phyloP scores from a whole-genome alignment of 2,888 invertebrate species.

The Cosmopolites sordidus region DNA sequence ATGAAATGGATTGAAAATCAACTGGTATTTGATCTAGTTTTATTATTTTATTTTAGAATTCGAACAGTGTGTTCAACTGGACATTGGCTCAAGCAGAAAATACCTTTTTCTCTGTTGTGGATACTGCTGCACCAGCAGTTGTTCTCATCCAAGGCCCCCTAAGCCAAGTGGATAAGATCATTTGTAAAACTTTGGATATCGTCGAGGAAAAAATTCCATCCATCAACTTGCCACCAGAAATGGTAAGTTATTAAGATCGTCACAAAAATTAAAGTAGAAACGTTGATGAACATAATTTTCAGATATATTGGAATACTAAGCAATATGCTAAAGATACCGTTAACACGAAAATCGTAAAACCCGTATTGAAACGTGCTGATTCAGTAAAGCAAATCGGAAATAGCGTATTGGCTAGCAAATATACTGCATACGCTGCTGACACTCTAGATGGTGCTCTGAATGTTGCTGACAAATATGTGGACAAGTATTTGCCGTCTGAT shows the following conservation, averaged over 20 bases:
- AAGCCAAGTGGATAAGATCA: constrained; percentile 65
- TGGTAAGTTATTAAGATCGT: constrained; percentile 56
- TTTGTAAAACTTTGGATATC: constrained; percentile 79
- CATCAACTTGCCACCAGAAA: constrained; percentile 77
- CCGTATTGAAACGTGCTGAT: constrained; percentile 73
- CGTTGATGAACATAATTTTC: constrained; percentile 28
- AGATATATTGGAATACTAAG: constrained; percentile 79
- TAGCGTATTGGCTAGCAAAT: constrained; percentile 64
- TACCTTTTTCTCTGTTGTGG: constrained; percentile 67
- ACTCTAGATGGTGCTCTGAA: constrained; percentile 71
- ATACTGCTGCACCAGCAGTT: constrained; percentile 70
- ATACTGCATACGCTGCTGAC: constrained; percentile 70
- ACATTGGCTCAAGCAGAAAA: constrained; percentile 71
- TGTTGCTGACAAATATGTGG: constrained; percentile 76
- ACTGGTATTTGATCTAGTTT: background rate
- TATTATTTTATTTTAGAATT: constrained; percentile 51
- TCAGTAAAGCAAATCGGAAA: constrained; percentile 76
- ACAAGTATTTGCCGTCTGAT: constrained; percentile 72
- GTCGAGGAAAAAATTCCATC: constrained; percentile 81
- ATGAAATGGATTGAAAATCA: background rate
- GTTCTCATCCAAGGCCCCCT: constrained; percentile 70
- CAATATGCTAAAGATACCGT: constrained; percentile 59
- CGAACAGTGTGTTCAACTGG: constrained; percentile 71
- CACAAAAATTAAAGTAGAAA: too few relatives aligned
- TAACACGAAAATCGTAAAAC: constrained; percentile 56